Evolutionary conservation across 2,797 vertebrate genomes (phyloP), one percentile per base, ranked within the genome.

Genomic region (Florisuga fusca): DNA sequence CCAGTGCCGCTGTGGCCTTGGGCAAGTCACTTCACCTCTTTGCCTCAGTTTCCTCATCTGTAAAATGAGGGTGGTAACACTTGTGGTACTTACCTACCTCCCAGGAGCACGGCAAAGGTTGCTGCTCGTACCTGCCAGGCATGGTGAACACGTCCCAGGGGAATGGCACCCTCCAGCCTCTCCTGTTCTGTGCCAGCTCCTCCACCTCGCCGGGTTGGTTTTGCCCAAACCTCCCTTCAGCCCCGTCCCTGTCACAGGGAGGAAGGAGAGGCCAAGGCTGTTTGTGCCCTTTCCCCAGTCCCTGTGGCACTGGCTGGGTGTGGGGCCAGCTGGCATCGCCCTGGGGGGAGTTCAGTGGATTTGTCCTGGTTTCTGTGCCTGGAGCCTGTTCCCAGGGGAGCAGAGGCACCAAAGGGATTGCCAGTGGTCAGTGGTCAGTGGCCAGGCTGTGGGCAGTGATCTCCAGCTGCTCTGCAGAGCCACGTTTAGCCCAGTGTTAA

Each of bases 1-100:
- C 48, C 22, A 3, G 22, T 25, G 23, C 48, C 23, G 2, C 69
- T 58, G 67, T 89, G 90, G 84, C 92, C 92, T 95, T 96, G 96
- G 95, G 89, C 84, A 78, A 64, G 92, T 92, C 91, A 62, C 88
- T 88, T 96, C 94, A 71, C 92, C 85, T 94, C 87, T 96, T 83
- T 94, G 94, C 96, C 95, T 96, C 95, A 97, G 96, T 96, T 97
- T 95, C 95, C 95, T 96, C 96, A 71, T 96, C 96, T 97, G 96
- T 95, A 96, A 96, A 96, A 96, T 90, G 96, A 95, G 96, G 93
- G 43, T n/a, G 86, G 92, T 93, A 62, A 92, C 92, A 62, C 43
- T 94, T 9, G 55, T 94, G 95, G 95, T 93, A 82, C 94, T 16
- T 54, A 97, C 68, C 97, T 97, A 97, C 97, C 97, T 97, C 97